Conservation (phyloP, 2,113 vertebrate species). For the Colinus virginianus region DNA sequence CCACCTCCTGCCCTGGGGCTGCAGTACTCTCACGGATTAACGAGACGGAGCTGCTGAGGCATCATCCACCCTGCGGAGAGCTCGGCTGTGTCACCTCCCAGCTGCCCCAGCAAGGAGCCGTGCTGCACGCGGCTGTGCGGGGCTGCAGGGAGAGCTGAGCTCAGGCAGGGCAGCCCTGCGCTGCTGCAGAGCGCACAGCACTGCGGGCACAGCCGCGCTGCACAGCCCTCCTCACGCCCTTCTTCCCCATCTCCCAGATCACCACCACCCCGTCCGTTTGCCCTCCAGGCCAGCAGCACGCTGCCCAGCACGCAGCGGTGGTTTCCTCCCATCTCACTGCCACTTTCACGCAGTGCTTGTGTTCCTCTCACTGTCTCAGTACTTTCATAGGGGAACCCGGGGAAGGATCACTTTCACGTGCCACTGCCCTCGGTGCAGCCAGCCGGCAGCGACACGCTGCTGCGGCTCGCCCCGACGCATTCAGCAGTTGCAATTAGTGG, state of each 20-base stretch:
- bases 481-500: not conserved
- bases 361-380: not conserved
- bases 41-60: not conserved
- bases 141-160: not conserved
- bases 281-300: not conserved
- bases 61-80: fast-evolving
- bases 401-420: not conserved
- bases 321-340: not conserved
- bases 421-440: not conserved
- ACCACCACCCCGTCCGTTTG: not conserved
- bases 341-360: not conserved
- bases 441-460: no score
- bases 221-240: not conserved
- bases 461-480: fast-evolving
- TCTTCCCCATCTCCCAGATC: not conserved
- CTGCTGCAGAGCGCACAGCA: not conserved
- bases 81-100: not conserved
- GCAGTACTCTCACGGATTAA: not conserved
- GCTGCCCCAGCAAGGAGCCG: not conserved
- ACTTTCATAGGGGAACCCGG: not conserved
- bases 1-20: not conserved
- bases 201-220: no score
- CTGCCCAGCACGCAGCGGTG: fast-evolving
- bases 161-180: fast-evolving
- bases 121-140: no score